Evolutionary conservation across 2,797 vertebrate genomes (phyloP).

Genomic region (Chloroceryle amazona): DNA sequence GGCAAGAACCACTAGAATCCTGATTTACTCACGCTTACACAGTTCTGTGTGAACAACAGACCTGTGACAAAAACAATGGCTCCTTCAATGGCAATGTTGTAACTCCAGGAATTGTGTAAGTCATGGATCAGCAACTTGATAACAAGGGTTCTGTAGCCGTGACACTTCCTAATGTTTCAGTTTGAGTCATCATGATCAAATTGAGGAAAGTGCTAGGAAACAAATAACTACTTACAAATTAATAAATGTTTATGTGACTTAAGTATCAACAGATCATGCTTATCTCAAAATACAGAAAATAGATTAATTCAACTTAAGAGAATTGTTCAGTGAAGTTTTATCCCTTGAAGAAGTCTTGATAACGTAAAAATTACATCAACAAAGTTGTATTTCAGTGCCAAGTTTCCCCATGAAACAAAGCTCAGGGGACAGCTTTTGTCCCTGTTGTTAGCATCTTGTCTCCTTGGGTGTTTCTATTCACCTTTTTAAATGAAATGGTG

Average conservation of each 20-base stretch:
- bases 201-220: neutral
- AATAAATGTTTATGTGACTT: neutral
- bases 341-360: neutral
- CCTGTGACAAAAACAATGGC: fast-evolving
- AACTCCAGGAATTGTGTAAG: neutral
- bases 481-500: neutral
- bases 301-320: neutral
- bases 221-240: neutral
- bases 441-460: neutral
- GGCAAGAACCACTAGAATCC: neutral
- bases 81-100: neutral
- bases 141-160: neutral
- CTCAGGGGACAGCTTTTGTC: neutral
- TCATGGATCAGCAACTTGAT: neutral
- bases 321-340: neutral
- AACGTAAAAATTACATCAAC: neutral
- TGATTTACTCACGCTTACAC: neutral
- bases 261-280: neutral
- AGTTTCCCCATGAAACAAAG: neutral
- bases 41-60: neutral
- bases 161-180: neutral
- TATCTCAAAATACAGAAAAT: neutral
- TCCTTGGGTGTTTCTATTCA: neutral
- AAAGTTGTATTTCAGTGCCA: neutral
- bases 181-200: neutral